Conservation (phyloP, 1,140 invertebrate species). For the Panagrolaimus sp. region DNA sequence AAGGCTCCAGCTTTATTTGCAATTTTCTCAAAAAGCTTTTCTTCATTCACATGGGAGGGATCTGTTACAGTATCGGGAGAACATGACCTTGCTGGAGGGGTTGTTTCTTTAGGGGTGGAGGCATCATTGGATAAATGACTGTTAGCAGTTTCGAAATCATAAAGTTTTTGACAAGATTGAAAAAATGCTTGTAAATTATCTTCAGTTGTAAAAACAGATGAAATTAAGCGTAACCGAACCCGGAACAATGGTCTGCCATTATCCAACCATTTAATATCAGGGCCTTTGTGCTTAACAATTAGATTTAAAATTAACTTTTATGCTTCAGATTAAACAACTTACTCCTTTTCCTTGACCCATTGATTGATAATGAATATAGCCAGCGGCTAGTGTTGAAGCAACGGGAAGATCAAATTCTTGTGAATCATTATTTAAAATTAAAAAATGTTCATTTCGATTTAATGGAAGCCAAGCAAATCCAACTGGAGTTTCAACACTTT, state of each 20-base stretch:
- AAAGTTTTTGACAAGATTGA: slow-evolving; percentile 47
- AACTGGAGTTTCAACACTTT: slow-evolving; percentile 22
- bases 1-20: neutral
- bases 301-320: slow-evolving; percentile 6
- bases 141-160: slow-evolving; percentile 21
- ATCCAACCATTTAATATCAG: slow-evolving; percentile 38
- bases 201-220: slow-evolving; percentile 37
- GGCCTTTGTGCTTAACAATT: neutral
- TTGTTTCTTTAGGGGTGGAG: neutral
- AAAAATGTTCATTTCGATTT: slow-evolving; percentile 11
- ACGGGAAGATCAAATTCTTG: slow-evolving; percentile 46
- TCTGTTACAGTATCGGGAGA: slow-evolving; percentile 23
- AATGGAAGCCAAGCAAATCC: slow-evolving; percentile 46
- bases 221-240: slow-evolving; percentile 39
- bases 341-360: slow-evolving; percentile 13
- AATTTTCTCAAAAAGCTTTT: slow-evolving; percentile 22
- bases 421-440: slow-evolving; percentile 33
- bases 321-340: neutral
- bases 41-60: slow-evolving; percentile 17
- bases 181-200: slow-evolving; percentile 50
- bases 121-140: slow-evolving; percentile 12
- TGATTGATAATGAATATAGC: slow-evolving; percentile 31
- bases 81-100: slow-evolving; percentile 24
- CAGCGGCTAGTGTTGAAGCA: slow-evolving; percentile 28
- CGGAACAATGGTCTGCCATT: slow-evolving; percentile 33